Conservation (phyloP, 2,797 vertebrate genomes). For the Chromobotia macracanthus region DNA sequence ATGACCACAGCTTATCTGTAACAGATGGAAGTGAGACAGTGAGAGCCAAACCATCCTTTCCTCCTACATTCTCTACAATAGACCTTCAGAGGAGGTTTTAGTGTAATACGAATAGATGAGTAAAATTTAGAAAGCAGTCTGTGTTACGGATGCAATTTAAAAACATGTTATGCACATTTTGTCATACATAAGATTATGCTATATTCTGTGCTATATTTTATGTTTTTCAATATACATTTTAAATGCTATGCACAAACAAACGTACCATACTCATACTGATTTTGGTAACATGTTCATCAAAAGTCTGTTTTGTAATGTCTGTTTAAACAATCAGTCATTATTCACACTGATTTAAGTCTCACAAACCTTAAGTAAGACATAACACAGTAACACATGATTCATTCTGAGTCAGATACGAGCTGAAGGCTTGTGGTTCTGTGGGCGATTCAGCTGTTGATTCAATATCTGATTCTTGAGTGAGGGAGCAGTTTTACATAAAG, state of each 20-base stretch:
- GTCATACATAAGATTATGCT: too few species aligned
- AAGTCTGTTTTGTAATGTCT: too few species aligned
- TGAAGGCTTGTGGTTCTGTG: not conserved
- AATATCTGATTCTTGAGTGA: not conserved
- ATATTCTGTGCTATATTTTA: too few species aligned
- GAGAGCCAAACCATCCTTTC: slow-evolving; percentile 10
- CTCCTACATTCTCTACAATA: not conserved
- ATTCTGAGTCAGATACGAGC: not conserved
- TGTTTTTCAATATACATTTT: too few species aligned
- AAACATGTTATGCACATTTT: not conserved
- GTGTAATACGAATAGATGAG: not conserved
- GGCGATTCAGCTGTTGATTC: not conserved
- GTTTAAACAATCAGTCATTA: too few species aligned
- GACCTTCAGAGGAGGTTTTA: not conserved
- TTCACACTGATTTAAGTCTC: too few species aligned
- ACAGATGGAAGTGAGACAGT: slow-evolving; percentile 37
- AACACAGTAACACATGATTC: not conserved
- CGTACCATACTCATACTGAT: too few species aligned
- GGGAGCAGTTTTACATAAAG: not conserved
- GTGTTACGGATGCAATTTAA: not conserved
- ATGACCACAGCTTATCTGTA: slow-evolving; percentile 36
- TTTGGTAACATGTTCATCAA: too few species aligned
- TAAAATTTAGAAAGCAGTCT: not conserved
- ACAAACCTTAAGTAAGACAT: not conserved
- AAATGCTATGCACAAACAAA: too few species aligned